These are phyloP conservation scores for Eristalis arbustorum DNA, from an alignment of 2,888 invertebrate genomes.

Conservation along the genomic window DNA sequence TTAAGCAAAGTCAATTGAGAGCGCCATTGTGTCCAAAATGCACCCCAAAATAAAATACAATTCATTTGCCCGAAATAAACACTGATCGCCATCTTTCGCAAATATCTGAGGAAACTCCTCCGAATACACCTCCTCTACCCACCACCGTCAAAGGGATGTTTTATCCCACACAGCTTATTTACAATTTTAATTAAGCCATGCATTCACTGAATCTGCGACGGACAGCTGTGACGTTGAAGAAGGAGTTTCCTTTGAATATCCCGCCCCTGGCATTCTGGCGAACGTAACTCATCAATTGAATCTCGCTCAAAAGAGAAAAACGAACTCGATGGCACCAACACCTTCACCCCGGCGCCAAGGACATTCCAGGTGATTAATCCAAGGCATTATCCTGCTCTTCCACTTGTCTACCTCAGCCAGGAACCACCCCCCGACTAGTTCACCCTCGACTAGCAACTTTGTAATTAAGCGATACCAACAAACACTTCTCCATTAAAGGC, in stretches of 20 bases:
- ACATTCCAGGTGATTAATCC: slow-evolving; percentile 66
- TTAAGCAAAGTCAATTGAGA: too few species aligned
- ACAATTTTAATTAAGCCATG: neutral
- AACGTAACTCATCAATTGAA: slow-evolving; percentile 41
- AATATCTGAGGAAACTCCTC: too few species aligned
- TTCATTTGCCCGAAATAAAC: too few species aligned
- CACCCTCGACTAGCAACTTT: slow-evolving; percentile 23
- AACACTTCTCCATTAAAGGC: slow-evolving; percentile 64
- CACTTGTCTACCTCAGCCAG: slow-evolving; percentile 46
- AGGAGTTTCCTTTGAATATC: neutral
- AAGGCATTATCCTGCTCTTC: slow-evolving; percentile 58
- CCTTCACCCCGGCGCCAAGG: slow-evolving; percentile 16
- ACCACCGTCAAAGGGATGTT: neutral
- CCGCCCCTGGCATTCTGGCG: neutral
- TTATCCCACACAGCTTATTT: neutral
- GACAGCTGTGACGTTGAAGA: neutral
- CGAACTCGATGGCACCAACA: neutral
- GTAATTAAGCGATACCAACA: slow-evolving; percentile 62
- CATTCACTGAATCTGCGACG: neutral
- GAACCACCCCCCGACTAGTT: neutral
- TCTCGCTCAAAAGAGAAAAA: slow-evolving; percentile 6
- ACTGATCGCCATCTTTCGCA: too few species aligned
- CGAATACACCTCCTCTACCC: neutral
- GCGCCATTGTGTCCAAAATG: too few species aligned
- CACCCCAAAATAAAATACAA: too few species aligned